phyloP scores from a whole-genome alignment of 92 coral and sea anemone species.

The Zoanthus solanderi region DNA sequence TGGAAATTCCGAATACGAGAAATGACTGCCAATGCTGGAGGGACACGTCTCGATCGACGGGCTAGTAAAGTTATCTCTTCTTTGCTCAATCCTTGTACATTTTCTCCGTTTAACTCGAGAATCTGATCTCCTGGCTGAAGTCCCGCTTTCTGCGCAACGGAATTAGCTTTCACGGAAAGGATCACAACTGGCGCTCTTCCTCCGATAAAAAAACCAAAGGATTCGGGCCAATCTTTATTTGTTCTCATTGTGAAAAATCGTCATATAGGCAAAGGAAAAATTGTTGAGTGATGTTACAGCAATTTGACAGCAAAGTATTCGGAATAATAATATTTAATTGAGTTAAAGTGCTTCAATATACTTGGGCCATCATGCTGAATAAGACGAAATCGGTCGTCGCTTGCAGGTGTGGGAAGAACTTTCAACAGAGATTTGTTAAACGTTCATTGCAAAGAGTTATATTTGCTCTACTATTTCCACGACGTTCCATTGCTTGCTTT shows the following conservation, averaged over 20 bases:
- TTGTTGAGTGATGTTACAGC: neutral
- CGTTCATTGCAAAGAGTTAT: neutral
- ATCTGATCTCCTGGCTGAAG: slow-evolving; percentile 98
- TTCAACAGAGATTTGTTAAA: neutral
- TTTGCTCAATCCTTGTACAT: slow-evolving; percentile 88
- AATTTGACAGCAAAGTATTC: slow-evolving; percentile 24
- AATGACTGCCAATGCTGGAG: slow-evolving; percentile 96
- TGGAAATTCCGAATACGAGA: slow-evolving; percentile 97
- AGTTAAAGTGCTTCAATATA: slow-evolving; percentile 9
- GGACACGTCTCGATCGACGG: slow-evolving; percentile 92
- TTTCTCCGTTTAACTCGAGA: slow-evolving; percentile 94
- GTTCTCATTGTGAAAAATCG: slow-evolving; percentile 64
- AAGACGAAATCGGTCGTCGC: slow-evolving; percentile 23
- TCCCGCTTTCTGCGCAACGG: slow-evolving; percentile 96
- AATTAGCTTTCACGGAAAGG: slow-evolving; percentile 84
- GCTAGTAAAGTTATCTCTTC: slow-evolving; percentile 86
- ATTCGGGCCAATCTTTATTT: slow-evolving; percentile 97
- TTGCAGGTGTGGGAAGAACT: slow-evolving; percentile 37
- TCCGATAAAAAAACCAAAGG: slow-evolving; percentile 91
- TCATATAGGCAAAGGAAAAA: neutral
- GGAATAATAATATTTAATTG: slow-evolving; percentile 25
- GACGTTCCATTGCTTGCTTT: neutral
- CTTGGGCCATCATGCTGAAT: slow-evolving; percentile 31
- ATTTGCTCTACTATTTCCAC: neutral
- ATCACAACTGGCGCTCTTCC: slow-evolving; percentile 98